Evolutionary conservation across 92 coral and sea anemone genomes (phyloP).

Genomic region (Zoanthus sociatus): DNA sequence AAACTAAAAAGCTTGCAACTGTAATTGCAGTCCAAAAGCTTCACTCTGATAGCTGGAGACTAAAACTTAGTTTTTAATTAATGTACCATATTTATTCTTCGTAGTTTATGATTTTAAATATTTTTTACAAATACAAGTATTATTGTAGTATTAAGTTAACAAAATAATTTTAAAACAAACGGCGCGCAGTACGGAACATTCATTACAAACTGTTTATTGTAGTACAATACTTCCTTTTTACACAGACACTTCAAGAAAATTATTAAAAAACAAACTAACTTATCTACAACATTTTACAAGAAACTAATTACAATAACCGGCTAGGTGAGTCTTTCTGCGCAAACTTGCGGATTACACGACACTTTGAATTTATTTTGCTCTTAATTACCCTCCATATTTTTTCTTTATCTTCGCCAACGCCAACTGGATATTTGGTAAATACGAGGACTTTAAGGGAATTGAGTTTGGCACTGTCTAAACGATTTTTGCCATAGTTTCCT

Average conservation of each 20-base stretch:
- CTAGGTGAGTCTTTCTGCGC: background rate
- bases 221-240: background rate
- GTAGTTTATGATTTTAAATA: too few relatives aligned
- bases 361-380: constrained; percentile 41
- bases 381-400: constrained; percentile 33
- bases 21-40: too few relatives aligned
- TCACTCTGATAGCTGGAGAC: too few relatives aligned
- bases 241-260: background rate
- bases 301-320: constrained; percentile 1
- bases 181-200: background rate
- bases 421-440: constrained; percentile 30
- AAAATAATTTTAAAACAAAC: too few relatives aligned
- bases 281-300: background rate
- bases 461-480: background rate
- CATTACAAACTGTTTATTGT: background rate
- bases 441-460: constrained; percentile 24
- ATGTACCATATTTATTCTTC: too few relatives aligned
- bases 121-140: too few relatives aligned
- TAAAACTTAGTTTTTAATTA: too few relatives aligned
- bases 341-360: constrained; percentile 38
- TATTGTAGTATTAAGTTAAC: too few relatives aligned
- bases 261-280: background rate
- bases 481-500: background rate
- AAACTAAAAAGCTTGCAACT: too few relatives aligned
- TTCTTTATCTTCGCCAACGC: constrained; percentile 34